Evolutionary conservation across 1,140 invertebrate genomes (phyloP).

Genomic region (Drosophila orena): DNA sequence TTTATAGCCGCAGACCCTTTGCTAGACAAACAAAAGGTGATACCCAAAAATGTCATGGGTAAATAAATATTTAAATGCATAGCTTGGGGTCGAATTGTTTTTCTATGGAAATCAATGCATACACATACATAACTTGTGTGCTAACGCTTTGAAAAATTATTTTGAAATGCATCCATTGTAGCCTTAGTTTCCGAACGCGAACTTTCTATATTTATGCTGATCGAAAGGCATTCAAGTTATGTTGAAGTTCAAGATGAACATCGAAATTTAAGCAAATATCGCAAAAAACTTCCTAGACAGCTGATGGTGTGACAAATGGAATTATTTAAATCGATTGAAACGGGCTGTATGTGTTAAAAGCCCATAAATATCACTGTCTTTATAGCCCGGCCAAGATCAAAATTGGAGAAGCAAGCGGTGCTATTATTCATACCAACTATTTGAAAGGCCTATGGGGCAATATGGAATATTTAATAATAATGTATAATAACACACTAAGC

Average conservation of each 20-base stretch:
- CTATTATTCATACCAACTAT: constrained; percentile 7
- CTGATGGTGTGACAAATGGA: constrained; percentile 51
- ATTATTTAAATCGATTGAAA: constrained; percentile 57
- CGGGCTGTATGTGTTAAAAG: constrained; percentile 43
- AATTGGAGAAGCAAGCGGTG: constrained; percentile 19
- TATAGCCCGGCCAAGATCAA: constrained; percentile 49
- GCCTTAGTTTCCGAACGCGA: constrained; percentile 5
- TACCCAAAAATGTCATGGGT: constrained; percentile 49
- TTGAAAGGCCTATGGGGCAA: background rate
- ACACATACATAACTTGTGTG: background rate
- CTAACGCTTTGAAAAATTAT: background rate
- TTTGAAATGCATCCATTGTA: constrained; percentile 8
- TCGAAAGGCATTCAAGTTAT: background rate
- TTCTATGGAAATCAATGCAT: constrained; percentile 28
- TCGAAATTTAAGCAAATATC: constrained; percentile 28
- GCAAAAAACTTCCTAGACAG: constrained; percentile 57
- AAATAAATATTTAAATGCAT: constrained; percentile 56
- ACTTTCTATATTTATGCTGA: constrained; percentile 28
- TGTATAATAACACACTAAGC: background rate
- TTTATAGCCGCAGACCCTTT: constrained; percentile 24
- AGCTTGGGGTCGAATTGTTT: constrained; percentile 40
- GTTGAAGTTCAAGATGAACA: constrained; percentile 35
- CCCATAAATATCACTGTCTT: constrained; percentile 49
- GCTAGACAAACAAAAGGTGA: constrained; percentile 32
- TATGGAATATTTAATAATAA: background rate